Conservation (phyloP, 1,140 invertebrate species). For the Bursaphelenchus mucronatus region DNA sequence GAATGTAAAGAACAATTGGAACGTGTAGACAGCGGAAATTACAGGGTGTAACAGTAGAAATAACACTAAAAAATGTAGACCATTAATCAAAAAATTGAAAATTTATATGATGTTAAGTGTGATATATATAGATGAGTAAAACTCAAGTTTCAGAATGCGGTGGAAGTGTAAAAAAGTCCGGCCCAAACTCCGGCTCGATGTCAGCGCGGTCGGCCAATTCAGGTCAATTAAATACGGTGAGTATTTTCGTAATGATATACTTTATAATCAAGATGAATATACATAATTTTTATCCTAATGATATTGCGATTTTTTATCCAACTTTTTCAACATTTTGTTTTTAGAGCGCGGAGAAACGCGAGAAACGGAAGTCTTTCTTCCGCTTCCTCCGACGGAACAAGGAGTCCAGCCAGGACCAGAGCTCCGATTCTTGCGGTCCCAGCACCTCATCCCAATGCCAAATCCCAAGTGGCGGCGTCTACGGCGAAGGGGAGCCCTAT, state of each 20-base stretch:
- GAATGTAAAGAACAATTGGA: too few species aligned
- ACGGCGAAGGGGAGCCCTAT: slow-evolving; percentile 4
- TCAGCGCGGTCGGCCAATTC: slow-evolving; percentile 16
- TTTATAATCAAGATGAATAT: not conserved
- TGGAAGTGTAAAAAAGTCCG: too few species aligned
- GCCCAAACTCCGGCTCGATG: not conserved
- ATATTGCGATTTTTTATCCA: not conserved
- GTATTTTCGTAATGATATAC: not conserved
- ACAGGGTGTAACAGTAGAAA: too few species aligned
- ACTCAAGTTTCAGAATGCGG: too few species aligned
- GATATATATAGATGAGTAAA: too few species aligned
- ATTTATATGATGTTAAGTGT: too few species aligned
- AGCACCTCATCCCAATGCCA: slow-evolving; percentile 1
- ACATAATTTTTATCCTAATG: slow-evolving; percentile 2
- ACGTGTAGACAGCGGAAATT: too few species aligned
- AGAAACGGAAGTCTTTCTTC: slow-evolving; percentile 19
- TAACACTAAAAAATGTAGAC: too few species aligned
- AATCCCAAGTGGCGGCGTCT: not conserved
- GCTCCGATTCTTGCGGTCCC: slow-evolving; percentile 1
- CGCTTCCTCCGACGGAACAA: slow-evolving; percentile 17
- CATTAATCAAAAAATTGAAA: too few species aligned
- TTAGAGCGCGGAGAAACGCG: slow-evolving; percentile 15
- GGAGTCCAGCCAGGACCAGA: slow-evolving; percentile 13
- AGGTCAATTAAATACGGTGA: slow-evolving; percentile 13
- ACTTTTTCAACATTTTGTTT: not conserved